Percentiles rank a stretch among this genome's conserved stretches.
Conservation (phyloP, 2,797 vertebrate genomes). For the Leuciscus waleckii region DNA sequence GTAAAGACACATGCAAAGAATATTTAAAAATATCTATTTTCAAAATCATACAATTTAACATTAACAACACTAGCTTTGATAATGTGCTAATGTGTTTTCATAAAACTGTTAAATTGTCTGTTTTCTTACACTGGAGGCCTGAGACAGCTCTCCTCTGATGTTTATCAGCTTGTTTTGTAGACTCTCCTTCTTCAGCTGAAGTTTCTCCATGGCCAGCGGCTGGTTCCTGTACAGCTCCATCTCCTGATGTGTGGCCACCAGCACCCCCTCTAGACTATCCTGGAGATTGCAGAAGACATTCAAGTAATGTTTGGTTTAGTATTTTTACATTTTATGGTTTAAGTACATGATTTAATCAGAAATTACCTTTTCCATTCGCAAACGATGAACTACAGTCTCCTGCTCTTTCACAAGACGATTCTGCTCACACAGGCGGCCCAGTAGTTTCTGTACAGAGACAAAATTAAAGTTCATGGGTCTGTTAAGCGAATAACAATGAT, state of each 20-base stretch:
- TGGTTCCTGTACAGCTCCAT: constrained; percentile 92
- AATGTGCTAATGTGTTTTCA: not conserved
- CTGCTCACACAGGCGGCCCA: constrained; percentile 93
- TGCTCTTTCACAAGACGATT: constrained; percentile 90
- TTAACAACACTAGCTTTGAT: not conserved
- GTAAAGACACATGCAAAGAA: constrained; percentile 2
- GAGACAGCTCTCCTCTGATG: constrained; percentile 93
- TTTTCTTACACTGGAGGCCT: constrained; percentile 88
- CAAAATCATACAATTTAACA: not conserved
- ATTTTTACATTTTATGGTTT: not conserved
- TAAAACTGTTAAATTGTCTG: not conserved
- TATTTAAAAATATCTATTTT: not conserved
- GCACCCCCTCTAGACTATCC: constrained; percentile 92
- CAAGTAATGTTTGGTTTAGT: not conserved
- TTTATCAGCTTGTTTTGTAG: constrained; percentile 96
- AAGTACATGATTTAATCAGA: not conserved
- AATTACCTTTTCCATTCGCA: constrained; percentile 91
- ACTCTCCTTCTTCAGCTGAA: constrained; percentile 91
- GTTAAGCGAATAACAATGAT: not conserved
- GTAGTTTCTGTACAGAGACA: constrained; percentile 84
- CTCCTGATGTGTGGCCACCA: constrained; percentile 94
- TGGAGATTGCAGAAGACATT: constrained; percentile 64
- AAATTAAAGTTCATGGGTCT: constrained; percentile 18
- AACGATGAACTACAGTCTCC: constrained; percentile 88
- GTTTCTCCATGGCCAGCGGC: constrained; percentile 84